These are phyloP conservation scores for Todiramphus chloris DNA, from an alignment of 2,113 vertebrate species.

Conservation along the genomic window DNA sequence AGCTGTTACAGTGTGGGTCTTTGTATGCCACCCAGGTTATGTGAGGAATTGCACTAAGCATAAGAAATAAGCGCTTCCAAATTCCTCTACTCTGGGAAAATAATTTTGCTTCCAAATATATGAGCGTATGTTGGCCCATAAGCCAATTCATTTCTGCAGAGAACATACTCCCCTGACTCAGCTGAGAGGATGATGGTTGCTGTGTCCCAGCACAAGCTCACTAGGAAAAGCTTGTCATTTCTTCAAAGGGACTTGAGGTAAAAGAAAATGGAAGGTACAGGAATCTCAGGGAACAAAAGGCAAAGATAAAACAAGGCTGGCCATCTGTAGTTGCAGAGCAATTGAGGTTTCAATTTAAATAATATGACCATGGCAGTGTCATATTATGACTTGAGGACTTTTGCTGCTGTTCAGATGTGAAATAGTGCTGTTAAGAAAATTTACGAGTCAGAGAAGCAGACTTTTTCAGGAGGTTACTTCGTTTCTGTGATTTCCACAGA, in stretches of 20 bases:
- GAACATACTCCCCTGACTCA: not conserved
- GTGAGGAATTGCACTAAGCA: not conserved
- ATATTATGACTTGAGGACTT: not conserved
- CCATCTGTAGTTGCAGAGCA: not conserved
- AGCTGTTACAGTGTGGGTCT: not conserved
- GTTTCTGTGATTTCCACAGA: not conserved
- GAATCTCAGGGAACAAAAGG: not conserved
- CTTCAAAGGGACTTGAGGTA: not conserved
- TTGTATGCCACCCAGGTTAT: not conserved
- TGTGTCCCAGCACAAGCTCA: not conserved
- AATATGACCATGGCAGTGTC: not conserved
- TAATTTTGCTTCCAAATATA: not conserved
- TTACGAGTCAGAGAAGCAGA: not conserved
- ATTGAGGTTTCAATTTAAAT: not conserved
- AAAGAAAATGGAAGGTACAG: not conserved
- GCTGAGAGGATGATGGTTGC: not conserved
- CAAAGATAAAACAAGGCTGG: not conserved
- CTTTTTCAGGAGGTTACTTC: not conserved
- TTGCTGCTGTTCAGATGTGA: not conserved
- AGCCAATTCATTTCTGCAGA: not conserved
- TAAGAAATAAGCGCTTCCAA: not conserved
- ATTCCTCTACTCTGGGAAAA: not conserved
- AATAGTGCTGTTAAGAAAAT: not conserved
- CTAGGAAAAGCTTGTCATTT: rapidly evolving
- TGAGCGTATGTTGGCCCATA: not conserved